Percentiles rank a stretch among this genome's conserved stretches.
Evolutionary conservation across 2,888 invertebrate genomes (phyloP).

Genomic region (Leistus spinibarbis): DNA sequence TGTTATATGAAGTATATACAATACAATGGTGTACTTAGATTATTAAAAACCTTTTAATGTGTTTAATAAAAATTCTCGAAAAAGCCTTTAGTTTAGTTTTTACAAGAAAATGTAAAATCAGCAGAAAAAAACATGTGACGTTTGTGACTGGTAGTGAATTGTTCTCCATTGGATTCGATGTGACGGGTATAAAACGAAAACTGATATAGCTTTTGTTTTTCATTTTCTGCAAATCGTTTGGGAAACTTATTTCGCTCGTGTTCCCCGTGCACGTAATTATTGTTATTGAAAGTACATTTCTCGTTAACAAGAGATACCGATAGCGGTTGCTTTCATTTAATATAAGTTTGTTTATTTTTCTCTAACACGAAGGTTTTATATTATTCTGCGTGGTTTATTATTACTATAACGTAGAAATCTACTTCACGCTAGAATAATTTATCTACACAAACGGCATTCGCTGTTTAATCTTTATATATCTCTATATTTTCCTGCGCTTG

Average conservation of each 20-base stretch:
- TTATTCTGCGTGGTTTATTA: neutral
- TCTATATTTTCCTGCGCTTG: no score
- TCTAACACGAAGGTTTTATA: neutral
- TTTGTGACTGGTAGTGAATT: neutral
- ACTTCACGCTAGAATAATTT: neutral
- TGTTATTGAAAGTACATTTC: neutral
- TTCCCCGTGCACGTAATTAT: no score
- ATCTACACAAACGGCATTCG: neutral
- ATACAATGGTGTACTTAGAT: no score
- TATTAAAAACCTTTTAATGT: no score
- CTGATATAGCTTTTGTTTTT: slow-evolving; percentile 4
- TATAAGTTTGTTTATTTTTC: neutral
- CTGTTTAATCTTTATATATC: no score
- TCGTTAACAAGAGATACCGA: neutral
- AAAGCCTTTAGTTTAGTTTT: no score
- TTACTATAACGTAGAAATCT: neutral
- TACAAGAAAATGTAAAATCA: neutral
- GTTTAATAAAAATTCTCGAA: no score
- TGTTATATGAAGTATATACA: no score
- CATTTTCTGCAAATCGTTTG: neutral
- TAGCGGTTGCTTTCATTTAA: neutral
- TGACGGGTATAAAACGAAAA: slow-evolving; percentile 36
- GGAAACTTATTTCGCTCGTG: neutral
- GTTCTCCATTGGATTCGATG: neutral
- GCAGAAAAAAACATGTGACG: neutral